Evolutionary conservation across 1,140 invertebrate species (phyloP), one percentile per base, ranked within the genome.

Genomic region (Drosophila repleta): DNA sequence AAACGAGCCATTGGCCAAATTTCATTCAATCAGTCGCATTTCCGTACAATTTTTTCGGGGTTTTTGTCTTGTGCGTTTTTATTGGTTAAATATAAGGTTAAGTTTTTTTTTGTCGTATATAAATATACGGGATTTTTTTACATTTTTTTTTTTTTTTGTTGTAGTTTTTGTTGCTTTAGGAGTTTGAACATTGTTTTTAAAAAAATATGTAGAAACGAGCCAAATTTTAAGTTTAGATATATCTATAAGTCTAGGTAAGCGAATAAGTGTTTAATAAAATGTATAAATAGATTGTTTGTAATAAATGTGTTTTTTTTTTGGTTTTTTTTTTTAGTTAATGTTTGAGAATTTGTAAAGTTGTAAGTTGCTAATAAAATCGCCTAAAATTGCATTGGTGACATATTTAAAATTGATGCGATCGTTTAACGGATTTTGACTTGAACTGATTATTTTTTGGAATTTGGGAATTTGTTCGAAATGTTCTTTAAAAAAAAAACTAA

Each of bases 331-430:
- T 15, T 24, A 11, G 1, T 43, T n/a, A n/a, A n/a, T n/a, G n/a
- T n/a, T 62, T 17, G 21, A 15, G n/a, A 18, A 32, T 32, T 55
- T 24, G 6, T 18, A 13, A 13, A 20, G 57, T 43, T 52, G 46
- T 17, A 18, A 51, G 29, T 29, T 24, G 18, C 21, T 62, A 66
- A 71, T 66, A 74, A 74, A 75, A 71, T 66, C 48, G 57, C 53
- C 63, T 75, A 77, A 79, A 77, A 67, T 41, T 55, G 48, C 53
- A 57, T 51, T 21, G 55, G 18, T 77, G 49, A 82, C 79, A 83
- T 48, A 63, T 79, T 79, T 83, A 82, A 82, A 82, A 82, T 74
- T 57, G 37, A 18, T 29, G 75, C 75, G 39, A 43, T 73, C 41
- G 8, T n/a, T 49, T 11, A 29, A 35, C 21, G 21, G 7, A 29